phyloP scores from a whole-genome alignment of 2,888 invertebrate genomes.

The Idaea straminata region DNA sequence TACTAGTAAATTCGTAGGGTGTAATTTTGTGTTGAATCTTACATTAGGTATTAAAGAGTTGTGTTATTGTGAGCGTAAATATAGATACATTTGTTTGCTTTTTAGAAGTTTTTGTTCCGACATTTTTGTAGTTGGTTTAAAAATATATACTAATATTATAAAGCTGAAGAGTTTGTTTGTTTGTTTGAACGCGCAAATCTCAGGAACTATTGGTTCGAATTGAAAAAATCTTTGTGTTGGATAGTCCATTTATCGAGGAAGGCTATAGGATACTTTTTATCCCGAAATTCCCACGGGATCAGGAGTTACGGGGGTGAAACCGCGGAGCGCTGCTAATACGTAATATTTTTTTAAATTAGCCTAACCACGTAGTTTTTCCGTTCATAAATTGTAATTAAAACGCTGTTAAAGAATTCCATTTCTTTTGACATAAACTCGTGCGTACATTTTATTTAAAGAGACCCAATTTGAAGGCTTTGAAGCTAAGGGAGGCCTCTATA shows the following conservation, averaged over 20 bases:
- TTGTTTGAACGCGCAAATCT: no score
- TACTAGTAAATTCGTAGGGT: constrained; percentile 19
- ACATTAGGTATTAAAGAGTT: not conserved
- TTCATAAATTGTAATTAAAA: constrained; percentile 20
- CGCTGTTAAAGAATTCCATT: constrained; percentile 22
- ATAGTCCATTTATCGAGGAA: no score
- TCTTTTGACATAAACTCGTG: constrained; percentile 41
- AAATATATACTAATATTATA: no score
- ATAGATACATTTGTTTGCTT: no score
- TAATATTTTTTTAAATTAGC: not conserved
- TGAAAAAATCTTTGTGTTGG: no score
- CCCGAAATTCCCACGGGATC: no score
- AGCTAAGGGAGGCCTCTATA: constrained; percentile 58
- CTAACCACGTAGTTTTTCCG: not conserved
- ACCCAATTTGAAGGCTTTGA: constrained; percentile 76
- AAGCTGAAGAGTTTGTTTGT: no score
- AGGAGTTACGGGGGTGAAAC: no score
- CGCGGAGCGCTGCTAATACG: no score
- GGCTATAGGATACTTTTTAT: no score
- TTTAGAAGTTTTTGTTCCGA: no score
- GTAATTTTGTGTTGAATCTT: constrained; percentile 8
- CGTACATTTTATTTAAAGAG: constrained; percentile 64
- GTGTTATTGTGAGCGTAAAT: not conserved
- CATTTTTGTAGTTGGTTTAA: not conserved
- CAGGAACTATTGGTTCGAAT: no score